These are phyloP conservation scores for Heliconius ismenius DNA, from an alignment of 2,888 invertebrate species.

Conservation along the genomic window DNA sequence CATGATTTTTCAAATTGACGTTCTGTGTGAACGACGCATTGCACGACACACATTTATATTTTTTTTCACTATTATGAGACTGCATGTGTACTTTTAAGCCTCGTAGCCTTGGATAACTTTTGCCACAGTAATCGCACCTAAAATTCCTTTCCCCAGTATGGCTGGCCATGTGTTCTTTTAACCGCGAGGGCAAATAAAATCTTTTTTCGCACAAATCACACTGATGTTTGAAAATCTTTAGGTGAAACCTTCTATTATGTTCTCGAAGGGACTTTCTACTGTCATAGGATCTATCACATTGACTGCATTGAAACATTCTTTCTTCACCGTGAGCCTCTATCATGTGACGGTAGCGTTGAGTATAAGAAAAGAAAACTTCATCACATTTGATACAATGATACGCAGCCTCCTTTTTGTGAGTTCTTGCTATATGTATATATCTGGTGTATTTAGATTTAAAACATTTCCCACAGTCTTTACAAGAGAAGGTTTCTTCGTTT, in stretches of 20 bases:
- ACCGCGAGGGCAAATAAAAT: constrained; percentile 72
- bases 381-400: constrained; percentile 73
- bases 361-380: constrained; percentile 66
- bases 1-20: constrained; percentile 80
- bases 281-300: constrained; percentile 71
- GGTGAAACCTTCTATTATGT: constrained; percentile 66
- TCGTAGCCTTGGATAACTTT: constrained; percentile 67
- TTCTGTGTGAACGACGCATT: constrained; percentile 80
- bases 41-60: constrained; percentile 78
- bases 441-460: constrained; percentile 71
- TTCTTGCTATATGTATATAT: constrained; percentile 63
- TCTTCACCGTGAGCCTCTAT: constrained; percentile 68
- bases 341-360: constrained; percentile 66
- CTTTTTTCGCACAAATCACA: constrained; percentile 80
- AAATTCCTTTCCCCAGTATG: constrained; percentile 74
- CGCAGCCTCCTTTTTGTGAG: constrained; percentile 68
- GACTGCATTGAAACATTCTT: constrained; percentile 64
- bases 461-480: constrained; percentile 73
- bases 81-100: constrained; percentile 80
- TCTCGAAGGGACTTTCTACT: constrained; percentile 68
- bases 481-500: constrained; percentile 71
- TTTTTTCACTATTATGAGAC: constrained; percentile 78
- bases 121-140: constrained; percentile 70
- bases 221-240: constrained; percentile 73
- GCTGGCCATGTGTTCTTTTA: constrained; percentile 72